A percentile compares a stretch with the other conserved stretches of the same genome.
These are phyloP conservation scores for Hemitrygon akajei DNA, from an alignment of 2,797 vertebrate genomes.

Conservation along the genomic window DNA sequence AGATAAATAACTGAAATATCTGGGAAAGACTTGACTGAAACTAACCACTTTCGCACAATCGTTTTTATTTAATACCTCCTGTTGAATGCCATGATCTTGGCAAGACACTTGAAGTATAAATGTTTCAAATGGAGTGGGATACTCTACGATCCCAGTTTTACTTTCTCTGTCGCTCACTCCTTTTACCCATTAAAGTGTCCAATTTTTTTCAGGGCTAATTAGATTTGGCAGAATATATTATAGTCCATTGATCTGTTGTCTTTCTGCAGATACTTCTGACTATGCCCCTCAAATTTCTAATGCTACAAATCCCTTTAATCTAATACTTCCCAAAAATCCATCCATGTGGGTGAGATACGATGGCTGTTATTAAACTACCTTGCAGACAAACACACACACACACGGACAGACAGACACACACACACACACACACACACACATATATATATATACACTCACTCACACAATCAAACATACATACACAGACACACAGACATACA, in stretches of 20 bases:
- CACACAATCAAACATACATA: background rate
- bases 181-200: no score
- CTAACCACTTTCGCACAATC: background rate
- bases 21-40: no score
- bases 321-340: background rate
- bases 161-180: background rate
- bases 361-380: slow-evolving; percentile 15
- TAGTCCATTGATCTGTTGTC: background rate
- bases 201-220: background rate
- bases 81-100: background rate
- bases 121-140: background rate
- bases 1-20: background rate
- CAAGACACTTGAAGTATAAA: background rate
- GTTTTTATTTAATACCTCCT: background rate
- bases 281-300: background rate
- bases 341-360: slow-evolving; percentile 27
- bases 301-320: background rate
- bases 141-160: background rate
- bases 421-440: no score
- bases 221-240: background rate
- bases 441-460: no score
- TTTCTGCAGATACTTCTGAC: background rate
- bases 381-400: slow-evolving; percentile 13
- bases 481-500: no score
- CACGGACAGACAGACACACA: no score